Conservation (phyloP, 2,113 vertebrate genomes). For the Aldabrachelys gigantea region DNA sequence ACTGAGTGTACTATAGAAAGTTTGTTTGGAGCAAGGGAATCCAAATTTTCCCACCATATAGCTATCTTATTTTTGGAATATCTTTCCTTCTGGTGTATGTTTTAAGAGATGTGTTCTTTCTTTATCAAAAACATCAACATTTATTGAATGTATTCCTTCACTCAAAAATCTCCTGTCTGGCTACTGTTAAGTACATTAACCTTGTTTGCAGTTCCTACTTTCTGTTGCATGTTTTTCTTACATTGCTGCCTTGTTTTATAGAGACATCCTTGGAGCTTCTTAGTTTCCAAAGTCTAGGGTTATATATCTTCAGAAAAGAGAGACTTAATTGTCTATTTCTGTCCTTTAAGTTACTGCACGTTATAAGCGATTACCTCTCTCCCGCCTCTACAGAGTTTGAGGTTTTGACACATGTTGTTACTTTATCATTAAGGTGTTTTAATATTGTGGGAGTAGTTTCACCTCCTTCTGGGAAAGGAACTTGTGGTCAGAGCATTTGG, state of each 20-base stretch:
- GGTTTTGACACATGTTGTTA: not conserved
- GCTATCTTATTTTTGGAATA: not conserved
- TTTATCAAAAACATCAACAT: not conserved
- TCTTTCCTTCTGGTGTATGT: not conserved
- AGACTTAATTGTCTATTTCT: not conserved
- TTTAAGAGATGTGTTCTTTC: not conserved
- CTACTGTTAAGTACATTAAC: not conserved
- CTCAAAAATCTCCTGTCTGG: not conserved
- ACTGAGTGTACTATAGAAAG: not conserved
- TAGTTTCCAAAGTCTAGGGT: not conserved
- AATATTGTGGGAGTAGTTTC: not conserved
- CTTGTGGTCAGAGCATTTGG: not conserved
- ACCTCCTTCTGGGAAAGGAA: not conserved
- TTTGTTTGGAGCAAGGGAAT: not conserved
- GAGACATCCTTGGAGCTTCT: not conserved
- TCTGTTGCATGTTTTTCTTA: not conserved
- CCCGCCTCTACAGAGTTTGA: not conserved
- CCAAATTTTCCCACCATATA: not conserved
- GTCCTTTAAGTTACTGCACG: not conserved
- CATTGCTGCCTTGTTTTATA: not conserved
- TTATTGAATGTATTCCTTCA: not conserved
- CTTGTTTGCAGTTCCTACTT: not conserved
- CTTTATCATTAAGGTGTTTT: not conserved
- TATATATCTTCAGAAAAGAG: not conserved
- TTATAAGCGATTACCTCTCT: not conserved